A percentile compares a stretch with the other conserved stretches of the same genome.
phyloP scores from a whole-genome alignment of 2,797 vertebrate species.

The Taenioides sp. region DNA sequence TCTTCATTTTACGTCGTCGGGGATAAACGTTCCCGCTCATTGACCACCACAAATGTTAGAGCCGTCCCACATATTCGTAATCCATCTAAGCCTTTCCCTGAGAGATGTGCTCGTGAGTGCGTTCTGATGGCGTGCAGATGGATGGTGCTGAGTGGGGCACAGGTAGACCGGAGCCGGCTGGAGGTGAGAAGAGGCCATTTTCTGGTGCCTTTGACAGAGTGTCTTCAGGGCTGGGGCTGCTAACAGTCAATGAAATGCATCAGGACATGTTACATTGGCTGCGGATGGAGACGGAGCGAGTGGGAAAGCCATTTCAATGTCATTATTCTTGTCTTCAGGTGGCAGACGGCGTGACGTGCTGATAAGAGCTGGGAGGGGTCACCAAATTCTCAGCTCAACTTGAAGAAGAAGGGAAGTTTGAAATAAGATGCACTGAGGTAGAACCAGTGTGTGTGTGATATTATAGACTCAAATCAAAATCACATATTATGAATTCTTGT shows the following conservation, averaged over 20 bases:
- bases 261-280: conserved; percentile 70
- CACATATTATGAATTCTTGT: too few species aligned
- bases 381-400: conserved; percentile 1
- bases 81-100: conserved; percentile 59
- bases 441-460: neutral
- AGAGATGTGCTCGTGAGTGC: conserved; percentile 68
- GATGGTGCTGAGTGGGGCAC: conserved; percentile 48
- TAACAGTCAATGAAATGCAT: conserved; percentile 74
- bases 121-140: conserved; percentile 66
- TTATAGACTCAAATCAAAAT: neutral
- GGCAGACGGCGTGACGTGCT: conserved; percentile 36
- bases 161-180: conserved; percentile 3
- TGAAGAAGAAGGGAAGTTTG: neutral
- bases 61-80: conserved; percentile 60
- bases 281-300: conserved; percentile 13
- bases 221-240: conserved; percentile 56
- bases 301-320: conserved; percentile 42
- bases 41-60: conserved; percentile 34
- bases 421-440: conserved; percentile 5
- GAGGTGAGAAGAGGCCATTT: conserved; percentile 59
- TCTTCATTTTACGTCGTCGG: neutral
- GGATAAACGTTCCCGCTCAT: conserved; percentile 15
- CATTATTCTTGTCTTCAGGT: conserved; percentile 66
- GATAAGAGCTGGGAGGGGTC: conserved; percentile 11
- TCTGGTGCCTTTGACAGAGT: conserved; percentile 70